Percentiles rank a stretch among this genome's conserved stretches.
phyloP scores from a whole-genome alignment of 2,797 vertebrate species.

The Ceryle rudis region DNA sequence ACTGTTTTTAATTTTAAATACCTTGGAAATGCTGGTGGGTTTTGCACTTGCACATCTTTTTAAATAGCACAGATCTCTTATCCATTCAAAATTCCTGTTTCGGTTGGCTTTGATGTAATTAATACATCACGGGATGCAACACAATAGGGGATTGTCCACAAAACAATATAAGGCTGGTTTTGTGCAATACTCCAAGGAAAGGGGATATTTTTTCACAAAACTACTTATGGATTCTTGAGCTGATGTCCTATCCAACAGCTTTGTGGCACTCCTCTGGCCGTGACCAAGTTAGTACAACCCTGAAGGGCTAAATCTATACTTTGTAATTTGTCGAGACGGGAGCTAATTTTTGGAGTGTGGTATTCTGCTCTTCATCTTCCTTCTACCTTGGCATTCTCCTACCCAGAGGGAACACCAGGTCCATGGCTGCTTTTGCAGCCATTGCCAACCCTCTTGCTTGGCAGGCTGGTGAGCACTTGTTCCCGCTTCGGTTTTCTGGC shows the following conservation, averaged over 20 bases:
- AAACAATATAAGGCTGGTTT: conserved; percentile 5
- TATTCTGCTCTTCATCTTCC: neutral
- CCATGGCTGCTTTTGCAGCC: conserved; percentile 20
- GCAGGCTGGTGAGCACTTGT: conserved; percentile 58
- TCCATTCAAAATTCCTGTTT: neutral
- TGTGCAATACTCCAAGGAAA: neutral
- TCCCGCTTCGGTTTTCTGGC: conserved; percentile 71
- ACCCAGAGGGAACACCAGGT: conserved; percentile 24
- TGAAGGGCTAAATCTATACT: neutral
- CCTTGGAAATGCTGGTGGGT: neutral
- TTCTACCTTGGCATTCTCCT: neutral
- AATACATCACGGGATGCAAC: neutral
- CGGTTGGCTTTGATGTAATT: neutral
- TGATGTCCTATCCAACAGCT: neutral
- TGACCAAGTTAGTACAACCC: neutral
- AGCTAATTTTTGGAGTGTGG: neutral
- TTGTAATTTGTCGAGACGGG: neutral
- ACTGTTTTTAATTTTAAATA: neutral
- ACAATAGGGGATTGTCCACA: neutral
- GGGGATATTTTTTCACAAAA: neutral
- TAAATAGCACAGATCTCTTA: neutral
- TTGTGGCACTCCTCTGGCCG: neutral
- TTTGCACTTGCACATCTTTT: neutral
- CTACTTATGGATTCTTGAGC: neutral
- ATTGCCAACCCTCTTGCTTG: conserved; percentile 52